Percentiles rank a stretch among this genome's conserved stretches.
Conservation (phyloP, 2,113 vertebrate genomes). For the Asarcornis scutulata region DNA sequence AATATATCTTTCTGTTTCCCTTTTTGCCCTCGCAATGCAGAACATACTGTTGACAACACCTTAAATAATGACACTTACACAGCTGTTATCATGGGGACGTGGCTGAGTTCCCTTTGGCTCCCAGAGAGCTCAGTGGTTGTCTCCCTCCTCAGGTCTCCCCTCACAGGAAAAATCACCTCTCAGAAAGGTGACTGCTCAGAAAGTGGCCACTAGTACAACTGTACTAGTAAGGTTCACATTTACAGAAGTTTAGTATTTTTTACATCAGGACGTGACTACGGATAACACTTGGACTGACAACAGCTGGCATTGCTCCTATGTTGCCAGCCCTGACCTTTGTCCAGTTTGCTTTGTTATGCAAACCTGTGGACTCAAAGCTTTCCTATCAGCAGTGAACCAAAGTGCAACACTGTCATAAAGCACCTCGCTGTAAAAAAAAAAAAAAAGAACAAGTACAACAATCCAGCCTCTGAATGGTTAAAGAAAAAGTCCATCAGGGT, state of each 20-base stretch:
- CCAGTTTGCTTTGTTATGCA: not conserved
- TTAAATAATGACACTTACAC: not conserved
- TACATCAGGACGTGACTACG: not conserved
- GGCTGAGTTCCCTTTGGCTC: not conserved
- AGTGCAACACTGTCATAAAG: not conserved
- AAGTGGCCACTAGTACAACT: not conserved
- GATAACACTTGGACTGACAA: not conserved
- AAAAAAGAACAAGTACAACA: fast-evolving
- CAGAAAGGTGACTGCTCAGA: not conserved
- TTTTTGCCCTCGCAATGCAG: not conserved
- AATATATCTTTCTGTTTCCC: not conserved
- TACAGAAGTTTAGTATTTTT: not conserved
- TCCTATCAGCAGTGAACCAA: not conserved
- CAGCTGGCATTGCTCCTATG: not conserved
- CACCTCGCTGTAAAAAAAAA: fast-evolving
- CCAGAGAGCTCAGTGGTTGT: not conserved
- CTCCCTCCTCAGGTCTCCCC: not conserved
- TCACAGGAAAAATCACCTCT: not conserved
- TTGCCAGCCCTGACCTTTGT: not conserved
- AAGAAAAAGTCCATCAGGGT: not conserved
- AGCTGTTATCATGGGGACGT: not conserved
- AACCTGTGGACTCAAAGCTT: not conserved
- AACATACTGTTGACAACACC: not conserved
- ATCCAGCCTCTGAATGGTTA: not conserved
- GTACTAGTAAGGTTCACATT: not conserved